A percentile compares a stretch with the other conserved stretches of the same genome.
phyloP scores from a whole-genome alignment of 2,888 invertebrate species.

The Scelioninae gen. 2 region DNA sequence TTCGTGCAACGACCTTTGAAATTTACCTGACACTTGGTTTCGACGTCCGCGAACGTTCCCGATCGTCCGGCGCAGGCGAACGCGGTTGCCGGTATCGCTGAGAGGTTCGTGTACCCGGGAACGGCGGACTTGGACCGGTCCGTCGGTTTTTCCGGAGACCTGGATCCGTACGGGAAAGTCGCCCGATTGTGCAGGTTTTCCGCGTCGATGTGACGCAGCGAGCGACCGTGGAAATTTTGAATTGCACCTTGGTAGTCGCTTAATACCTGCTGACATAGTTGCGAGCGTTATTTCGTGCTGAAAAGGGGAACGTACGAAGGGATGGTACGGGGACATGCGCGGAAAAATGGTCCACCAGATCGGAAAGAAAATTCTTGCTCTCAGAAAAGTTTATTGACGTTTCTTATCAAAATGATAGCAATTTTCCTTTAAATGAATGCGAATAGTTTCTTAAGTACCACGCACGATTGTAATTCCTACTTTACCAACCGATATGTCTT shows the following conservation, averaged over 20 bases:
- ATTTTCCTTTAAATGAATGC: too few relatives aligned
- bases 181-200: slow-evolving; percentile 10
- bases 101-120: slow-evolving; percentile 63
- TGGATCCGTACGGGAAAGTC: background rate
- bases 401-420: too few relatives aligned
- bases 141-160: slow-evolving; percentile 22
- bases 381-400: too few relatives aligned
- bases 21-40: slow-evolving; percentile 87
- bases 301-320: background rate
- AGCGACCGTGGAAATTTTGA: slow-evolving; percentile 64
- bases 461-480: too few relatives aligned
- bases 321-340: too few relatives aligned
- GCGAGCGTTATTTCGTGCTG: background rate
- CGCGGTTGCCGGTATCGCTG: slow-evolving; percentile 81
- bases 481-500: too few relatives aligned
- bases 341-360: too few relatives aligned
- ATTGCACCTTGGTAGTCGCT: slow-evolving; percentile 67
- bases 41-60: slow-evolving; percentile 90
- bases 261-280: slow-evolving; percentile 62
- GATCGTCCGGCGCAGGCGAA: slow-evolving; percentile 86
- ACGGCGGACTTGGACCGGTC: slow-evolving; percentile 1
- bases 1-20: too few relatives aligned
- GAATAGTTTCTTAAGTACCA: too few relatives aligned
- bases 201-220: slow-evolving; percentile 34
- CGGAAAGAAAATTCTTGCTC: too few relatives aligned